Percentiles rank a stretch among this genome's conserved stretches.
These are phyloP conservation scores for Alentia gelatinosa DNA, from an alignment of 2,888 invertebrate species.

Conservation along the genomic window DNA sequence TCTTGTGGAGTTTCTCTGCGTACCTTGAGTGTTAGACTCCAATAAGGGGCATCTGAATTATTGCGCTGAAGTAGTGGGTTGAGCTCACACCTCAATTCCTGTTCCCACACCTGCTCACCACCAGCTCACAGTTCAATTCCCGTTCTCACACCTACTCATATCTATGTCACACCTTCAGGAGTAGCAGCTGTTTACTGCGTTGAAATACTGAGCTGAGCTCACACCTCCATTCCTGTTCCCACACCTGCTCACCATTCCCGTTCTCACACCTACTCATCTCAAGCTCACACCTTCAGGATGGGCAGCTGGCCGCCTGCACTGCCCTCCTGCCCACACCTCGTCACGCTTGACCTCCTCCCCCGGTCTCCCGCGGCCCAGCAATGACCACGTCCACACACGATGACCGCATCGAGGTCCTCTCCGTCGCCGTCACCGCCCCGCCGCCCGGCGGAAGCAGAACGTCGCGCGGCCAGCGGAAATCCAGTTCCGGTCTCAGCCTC, in stretches of 20 bases:
- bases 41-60: no score
- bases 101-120: not conserved
- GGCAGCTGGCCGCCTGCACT: not conserved
- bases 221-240: not conserved
- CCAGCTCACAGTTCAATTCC: no score
- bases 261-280: not conserved
- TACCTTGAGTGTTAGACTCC: no score
- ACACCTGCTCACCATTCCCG: not conserved
- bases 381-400: conserved; percentile 49
- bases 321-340: not conserved
- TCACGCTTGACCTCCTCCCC: not conserved
- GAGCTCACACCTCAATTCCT: no score
- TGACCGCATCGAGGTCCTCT: conserved; percentile 55
- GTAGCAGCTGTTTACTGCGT: no score
- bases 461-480: not conserved
- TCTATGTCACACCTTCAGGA: not conserved
- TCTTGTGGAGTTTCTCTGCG: no score
- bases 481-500: not conserved
- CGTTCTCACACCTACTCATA: not conserved
- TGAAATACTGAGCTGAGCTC: no score
- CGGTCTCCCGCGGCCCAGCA: not conserved
- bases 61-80: no score
- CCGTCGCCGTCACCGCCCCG: not conserved
- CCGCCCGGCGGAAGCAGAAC: not conserved
- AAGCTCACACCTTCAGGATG: not conserved